Percentiles rank a stretch among this genome's conserved stretches.
phyloP scores from a whole-genome alignment of 1,140 invertebrate species.

The Triops longicaudatus region DNA sequence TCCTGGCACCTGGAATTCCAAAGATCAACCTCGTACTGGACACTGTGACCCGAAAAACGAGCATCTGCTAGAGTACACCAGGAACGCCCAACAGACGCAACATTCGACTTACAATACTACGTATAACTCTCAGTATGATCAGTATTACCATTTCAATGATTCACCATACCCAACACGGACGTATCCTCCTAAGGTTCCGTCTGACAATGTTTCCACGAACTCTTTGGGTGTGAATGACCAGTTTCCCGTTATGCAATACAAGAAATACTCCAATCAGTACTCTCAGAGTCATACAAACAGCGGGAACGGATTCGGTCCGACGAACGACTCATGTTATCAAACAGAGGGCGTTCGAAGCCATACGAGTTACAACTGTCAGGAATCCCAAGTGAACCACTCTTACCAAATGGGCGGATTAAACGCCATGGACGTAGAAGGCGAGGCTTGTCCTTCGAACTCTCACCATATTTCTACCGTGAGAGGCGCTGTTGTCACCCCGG shows the following conservation, averaged over 20 bases:
- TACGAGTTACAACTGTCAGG: neutral
- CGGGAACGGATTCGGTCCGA: neutral
- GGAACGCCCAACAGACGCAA: conserved; percentile 26
- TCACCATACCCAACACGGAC: neutral
- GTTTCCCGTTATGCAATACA: neutral
- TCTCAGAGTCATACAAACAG: neutral
- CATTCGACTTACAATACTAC: conserved; percentile 30
- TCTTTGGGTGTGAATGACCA: neutral
- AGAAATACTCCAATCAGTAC: neutral
- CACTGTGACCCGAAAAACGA: neutral
- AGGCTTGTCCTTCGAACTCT: neutral
- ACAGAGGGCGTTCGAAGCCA: neutral
- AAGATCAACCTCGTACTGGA: neutral
- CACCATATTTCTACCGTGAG: neutral
- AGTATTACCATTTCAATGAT: conserved; percentile 29
- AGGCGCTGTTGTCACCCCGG: conserved; percentile 27
- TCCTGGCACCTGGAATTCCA: neutral
- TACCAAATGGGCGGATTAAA: neutral
- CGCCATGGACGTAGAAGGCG: neutral
- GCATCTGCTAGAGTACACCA: too few relatives aligned
- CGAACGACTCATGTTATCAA: neutral
- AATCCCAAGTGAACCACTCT: neutral
- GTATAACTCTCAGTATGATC: conserved; percentile 31
- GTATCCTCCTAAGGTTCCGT: neutral
- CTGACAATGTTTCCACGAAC: neutral